Conservation (phyloP, 1,140 invertebrate genomes). For the Ditylenchus dipsaci region DNA sequence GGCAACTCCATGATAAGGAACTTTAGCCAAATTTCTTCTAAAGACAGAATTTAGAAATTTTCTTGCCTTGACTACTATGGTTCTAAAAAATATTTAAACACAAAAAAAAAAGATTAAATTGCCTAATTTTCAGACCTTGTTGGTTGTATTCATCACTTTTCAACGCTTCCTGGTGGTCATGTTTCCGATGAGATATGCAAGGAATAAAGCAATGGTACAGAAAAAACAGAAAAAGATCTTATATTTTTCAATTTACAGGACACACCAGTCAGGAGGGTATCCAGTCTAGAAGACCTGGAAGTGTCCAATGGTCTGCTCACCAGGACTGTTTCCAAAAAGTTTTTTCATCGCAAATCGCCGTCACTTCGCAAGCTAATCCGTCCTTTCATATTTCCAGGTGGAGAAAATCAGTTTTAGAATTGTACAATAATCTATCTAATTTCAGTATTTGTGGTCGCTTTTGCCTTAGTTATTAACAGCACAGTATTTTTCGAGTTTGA, state of each 20-base stretch:
- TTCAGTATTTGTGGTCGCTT: constrained; percentile 32
- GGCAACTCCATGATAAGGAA: no score
- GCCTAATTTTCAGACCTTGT: constrained; percentile 25
- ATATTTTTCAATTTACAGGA: neutral
- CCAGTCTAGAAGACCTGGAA: constrained; percentile 2
- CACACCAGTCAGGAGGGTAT: neutral
- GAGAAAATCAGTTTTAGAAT: neutral
- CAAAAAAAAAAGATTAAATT: no score
- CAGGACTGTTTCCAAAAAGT: neutral
- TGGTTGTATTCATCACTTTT: constrained; percentile 47
- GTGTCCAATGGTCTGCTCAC: neutral
- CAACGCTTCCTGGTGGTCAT: constrained; percentile 46
- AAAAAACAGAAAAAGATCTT: neutral
- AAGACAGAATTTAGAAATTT: no score
- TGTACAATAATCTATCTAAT: neutral
- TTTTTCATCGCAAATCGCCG: constrained; percentile 3
- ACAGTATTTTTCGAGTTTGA: constrained; percentile 49
- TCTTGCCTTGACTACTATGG: no score
- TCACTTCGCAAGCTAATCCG: neutral
- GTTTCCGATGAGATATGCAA: constrained; percentile 42
- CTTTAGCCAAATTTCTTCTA: no score
- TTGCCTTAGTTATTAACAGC: constrained; percentile 35
- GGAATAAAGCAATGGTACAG: neutral
- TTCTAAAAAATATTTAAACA: no score
- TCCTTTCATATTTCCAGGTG: neutral